A percentile compares a stretch with the other conserved stretches of the same genome.
phyloP scores from a whole-genome alignment of 1,140 invertebrate species.

The Eriosoma lanigerum region DNA sequence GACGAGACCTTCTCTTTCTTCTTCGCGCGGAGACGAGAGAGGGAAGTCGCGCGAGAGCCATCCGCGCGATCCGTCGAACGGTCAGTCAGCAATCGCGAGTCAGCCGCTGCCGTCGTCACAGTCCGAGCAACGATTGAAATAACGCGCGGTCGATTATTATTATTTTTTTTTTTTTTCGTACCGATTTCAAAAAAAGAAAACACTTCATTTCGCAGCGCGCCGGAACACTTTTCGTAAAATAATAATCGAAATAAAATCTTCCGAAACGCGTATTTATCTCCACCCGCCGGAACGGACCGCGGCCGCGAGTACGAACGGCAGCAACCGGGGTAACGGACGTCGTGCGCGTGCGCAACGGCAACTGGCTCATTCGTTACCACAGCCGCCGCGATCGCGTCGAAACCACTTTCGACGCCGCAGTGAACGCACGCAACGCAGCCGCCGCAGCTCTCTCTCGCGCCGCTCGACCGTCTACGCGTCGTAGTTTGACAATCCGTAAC shows the following conservation, averaged over 20 bases:
- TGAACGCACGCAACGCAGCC: neutral
- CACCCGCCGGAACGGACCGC: too few species aligned
- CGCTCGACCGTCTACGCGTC: neutral
- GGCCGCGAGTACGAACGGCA: neutral
- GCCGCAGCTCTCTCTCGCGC: neutral
- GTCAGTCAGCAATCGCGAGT: conserved; percentile 25
- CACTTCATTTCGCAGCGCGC: neutral
- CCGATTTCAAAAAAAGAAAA: neutral
- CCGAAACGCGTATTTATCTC: too few species aligned
- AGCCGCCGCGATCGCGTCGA: neutral
- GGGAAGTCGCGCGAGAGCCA: conserved; percentile 20
- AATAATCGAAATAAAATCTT: too few species aligned
- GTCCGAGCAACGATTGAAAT: too few species aligned
- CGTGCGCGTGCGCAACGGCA: neutral
- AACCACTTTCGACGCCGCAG: neutral
- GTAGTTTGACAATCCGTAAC: too few species aligned
- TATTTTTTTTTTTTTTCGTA: neutral
- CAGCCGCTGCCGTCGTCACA: neutral
- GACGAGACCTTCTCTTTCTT: too few species aligned
- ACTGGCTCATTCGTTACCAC: neutral
- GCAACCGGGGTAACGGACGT: neutral
- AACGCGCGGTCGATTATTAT: neutral
- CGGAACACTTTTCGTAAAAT: too few species aligned
- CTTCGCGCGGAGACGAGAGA: conserved; percentile 1
- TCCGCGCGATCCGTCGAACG: neutral